phyloP scores from a whole-genome alignment of 2,797 vertebrate genomes.

The Acestrorhynchus altus region DNA sequence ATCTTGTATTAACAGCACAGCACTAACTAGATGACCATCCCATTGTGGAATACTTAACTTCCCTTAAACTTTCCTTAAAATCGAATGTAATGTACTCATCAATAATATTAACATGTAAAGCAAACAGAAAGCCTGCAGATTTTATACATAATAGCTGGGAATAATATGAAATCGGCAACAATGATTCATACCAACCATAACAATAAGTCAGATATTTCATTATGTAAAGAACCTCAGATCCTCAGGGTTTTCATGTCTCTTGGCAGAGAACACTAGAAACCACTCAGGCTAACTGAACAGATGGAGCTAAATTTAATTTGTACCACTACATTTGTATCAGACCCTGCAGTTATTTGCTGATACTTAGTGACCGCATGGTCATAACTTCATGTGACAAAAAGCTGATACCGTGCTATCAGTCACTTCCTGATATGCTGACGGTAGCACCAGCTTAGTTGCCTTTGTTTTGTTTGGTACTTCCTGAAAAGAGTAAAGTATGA shows the following conservation, averaged over 20 bases:
- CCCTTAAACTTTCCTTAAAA: too few relatives aligned
- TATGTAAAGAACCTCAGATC: background rate
- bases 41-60: background rate
- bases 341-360: background rate
- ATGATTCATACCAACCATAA: background rate
- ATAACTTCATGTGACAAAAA: background rate
- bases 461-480: background rate
- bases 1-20: background rate
- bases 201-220: background rate
- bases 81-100: background rate
- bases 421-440: slow-evolving; percentile 30
- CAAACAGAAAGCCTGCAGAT: background rate
- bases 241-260: background rate
- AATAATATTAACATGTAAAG: background rate
- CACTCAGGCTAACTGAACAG: background rate
- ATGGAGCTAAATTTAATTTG: background rate
- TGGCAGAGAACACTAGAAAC: background rate
- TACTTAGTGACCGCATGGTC: background rate
- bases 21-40: background rate
- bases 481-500: background rate
- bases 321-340: background rate
- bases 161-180: background rate
- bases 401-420: slow-evolving; percentile 18
- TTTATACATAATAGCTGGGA: background rate
- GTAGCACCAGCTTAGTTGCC: background rate